Percentiles rank a stretch among this genome's conserved stretches.
These are phyloP conservation scores for Drosophila seclusa DNA, from an alignment of 2,888 invertebrate species.

Conservation along the genomic window DNA sequence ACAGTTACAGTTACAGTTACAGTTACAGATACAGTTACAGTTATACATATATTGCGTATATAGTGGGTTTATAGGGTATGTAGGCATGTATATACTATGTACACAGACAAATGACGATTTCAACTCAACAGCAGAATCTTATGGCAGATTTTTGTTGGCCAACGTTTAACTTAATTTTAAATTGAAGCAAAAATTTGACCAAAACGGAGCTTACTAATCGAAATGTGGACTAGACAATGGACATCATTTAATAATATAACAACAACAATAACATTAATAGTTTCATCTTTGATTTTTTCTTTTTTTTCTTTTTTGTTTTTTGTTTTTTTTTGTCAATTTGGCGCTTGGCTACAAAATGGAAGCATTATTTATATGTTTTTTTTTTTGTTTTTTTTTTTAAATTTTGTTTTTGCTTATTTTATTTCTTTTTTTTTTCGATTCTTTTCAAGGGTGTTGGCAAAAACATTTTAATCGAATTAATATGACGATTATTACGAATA, in stretches of 20 bases:
- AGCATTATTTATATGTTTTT: slow-evolving; percentile 47
- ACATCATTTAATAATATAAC: slow-evolving; percentile 40
- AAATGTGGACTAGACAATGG: slow-evolving; percentile 39
- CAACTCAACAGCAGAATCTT: slow-evolving; percentile 11
- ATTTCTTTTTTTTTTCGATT: slow-evolving; percentile 1
- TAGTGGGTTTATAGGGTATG: slow-evolving; percentile 10
- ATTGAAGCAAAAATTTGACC: slow-evolving; percentile 10
- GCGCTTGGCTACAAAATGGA: slow-evolving; percentile 73
- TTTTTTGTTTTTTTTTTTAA: neutral
- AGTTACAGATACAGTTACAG: slow-evolving; percentile 1
- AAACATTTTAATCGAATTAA: slow-evolving; percentile 45
- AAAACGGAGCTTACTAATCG: slow-evolving; percentile 24
- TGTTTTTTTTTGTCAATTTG: slow-evolving; percentile 15
- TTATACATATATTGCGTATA: slow-evolving; percentile 21
- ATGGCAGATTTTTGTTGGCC: slow-evolving; percentile 37
- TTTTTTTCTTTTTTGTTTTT: neutral
- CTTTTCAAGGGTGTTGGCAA: slow-evolving; percentile 43
- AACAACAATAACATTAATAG: slow-evolving; percentile 67
- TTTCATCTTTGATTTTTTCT: slow-evolving; percentile 20
- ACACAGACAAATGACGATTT: slow-evolving; percentile 20
- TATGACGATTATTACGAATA: slow-evolving; percentile 42
- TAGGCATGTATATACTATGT: slow-evolving; percentile 24
- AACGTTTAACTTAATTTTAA: slow-evolving; percentile 42
- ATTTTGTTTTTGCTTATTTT: slow-evolving; percentile 2
- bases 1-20: slow-evolving; percentile 13